phyloP scores from a whole-genome alignment of 2,888 invertebrate genomes.

The Tiliacea citrago region DNA sequence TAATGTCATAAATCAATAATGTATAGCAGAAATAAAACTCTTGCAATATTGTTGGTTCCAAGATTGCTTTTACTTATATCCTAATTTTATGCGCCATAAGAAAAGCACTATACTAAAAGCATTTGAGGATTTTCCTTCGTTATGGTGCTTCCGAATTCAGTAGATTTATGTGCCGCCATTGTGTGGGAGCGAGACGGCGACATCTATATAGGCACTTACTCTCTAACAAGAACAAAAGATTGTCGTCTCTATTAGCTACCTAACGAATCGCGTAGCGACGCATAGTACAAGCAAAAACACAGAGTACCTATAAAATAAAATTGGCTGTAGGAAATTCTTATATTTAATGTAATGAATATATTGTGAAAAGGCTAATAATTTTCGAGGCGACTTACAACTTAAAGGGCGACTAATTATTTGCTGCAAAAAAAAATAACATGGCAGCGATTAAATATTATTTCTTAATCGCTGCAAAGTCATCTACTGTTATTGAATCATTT shows the following conservation, averaged over 20 bases:
- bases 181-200: slow-evolving; percentile 72
- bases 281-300: slow-evolving; percentile 71
- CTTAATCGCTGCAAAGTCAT: no score
- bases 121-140: slow-evolving; percentile 66
- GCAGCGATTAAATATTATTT: no score
- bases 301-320: slow-evolving; percentile 37
- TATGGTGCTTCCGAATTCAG: slow-evolving; percentile 63
- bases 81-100: slow-evolving; percentile 59
- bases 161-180: slow-evolving; percentile 71
- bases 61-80: slow-evolving; percentile 55
- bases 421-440: no score
- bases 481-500: no score
- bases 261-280: slow-evolving; percentile 75
- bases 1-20: not conserved
- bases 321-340: not conserved
- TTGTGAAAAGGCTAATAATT: no score
- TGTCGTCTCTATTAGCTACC: slow-evolving; percentile 86
- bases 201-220: slow-evolving; percentile 76
- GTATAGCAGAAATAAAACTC: slow-evolving; percentile 2
- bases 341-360: not conserved
- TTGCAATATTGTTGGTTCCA: slow-evolving; percentile 32
- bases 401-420: no score
- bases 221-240: slow-evolving; percentile 85
- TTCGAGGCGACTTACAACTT: no score
- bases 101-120: slow-evolving; percentile 67